Percentiles rank a stretch among this genome's conserved stretches.
Conservation (phyloP, 2,797 vertebrate species). For the Florisuga fusca region DNA sequence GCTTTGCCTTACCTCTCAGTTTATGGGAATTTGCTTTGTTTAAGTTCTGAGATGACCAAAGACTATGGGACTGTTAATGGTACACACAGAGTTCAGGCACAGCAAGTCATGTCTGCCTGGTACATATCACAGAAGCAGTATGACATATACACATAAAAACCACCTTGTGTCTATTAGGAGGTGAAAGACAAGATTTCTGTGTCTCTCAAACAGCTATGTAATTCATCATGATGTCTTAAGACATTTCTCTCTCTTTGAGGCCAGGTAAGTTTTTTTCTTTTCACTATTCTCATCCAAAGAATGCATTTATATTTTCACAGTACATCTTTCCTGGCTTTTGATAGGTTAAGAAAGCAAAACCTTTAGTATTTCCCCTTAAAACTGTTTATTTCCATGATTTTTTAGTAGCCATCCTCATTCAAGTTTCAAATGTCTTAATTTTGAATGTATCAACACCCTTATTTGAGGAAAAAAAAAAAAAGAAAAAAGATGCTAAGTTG, state of each 20-base stretch:
- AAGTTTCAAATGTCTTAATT: not conserved
- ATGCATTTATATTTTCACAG: not conserved
- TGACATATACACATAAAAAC: not conserved
- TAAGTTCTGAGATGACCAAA: not conserved
- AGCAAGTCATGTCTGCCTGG: not conserved
- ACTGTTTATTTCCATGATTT: not conserved
- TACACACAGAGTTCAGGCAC: fast-evolving
- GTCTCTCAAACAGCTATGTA: not conserved
- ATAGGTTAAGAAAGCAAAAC: not conserved
- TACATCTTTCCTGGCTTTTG: not conserved
- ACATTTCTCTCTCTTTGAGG: not conserved
- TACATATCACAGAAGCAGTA: not conserved
- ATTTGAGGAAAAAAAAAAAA: not conserved
- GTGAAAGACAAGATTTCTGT: not conserved
- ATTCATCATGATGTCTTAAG: not conserved
- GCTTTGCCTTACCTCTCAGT: not conserved
- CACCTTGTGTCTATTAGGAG: not conserved
- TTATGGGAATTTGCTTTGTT: not conserved
- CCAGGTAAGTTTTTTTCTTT: not conserved
- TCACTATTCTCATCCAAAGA: not conserved
- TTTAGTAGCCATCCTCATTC: not conserved
- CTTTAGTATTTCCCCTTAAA: no score
- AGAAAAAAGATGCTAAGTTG: not conserved
- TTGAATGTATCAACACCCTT: not conserved
- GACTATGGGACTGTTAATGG: not conserved